A percentile compares a stretch with the other conserved stretches of the same genome.
Evolutionary conservation across 2,113 vertebrate species (phyloP).

Genomic region (Mobula birostris): DNA sequence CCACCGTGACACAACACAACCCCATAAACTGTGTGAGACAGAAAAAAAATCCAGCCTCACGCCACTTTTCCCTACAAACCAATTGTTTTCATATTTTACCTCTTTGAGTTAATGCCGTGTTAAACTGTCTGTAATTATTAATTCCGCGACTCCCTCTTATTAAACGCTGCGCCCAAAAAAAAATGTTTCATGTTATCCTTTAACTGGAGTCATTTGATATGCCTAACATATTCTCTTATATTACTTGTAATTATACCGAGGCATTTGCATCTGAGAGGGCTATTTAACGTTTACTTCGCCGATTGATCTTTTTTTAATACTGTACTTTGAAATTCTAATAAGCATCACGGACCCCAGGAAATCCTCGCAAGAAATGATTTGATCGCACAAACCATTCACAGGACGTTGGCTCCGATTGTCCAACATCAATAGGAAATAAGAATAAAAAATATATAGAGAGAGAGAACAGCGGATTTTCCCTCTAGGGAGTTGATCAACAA

Average conservation of each 20-base stretch:
- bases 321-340: slow-evolving; percentile 33
- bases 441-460: background rate
- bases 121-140: slow-evolving; percentile 53
- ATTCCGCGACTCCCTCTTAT: slow-evolving; percentile 48
- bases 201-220: slow-evolving; percentile 23
- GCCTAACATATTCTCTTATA: background rate
- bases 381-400: slow-evolving; percentile 2
- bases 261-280: slow-evolving; percentile 28
- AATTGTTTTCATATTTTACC: slow-evolving; percentile 63
- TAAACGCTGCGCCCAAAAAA: background rate
- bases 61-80: slow-evolving; percentile 59
- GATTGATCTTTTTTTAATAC: background rate
- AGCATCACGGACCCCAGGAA: background rate
- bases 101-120: slow-evolving; percentile 60
- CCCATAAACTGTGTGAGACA: slow-evolving; percentile 53
- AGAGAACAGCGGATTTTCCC: background rate
- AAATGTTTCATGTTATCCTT: slow-evolving; percentile 32
- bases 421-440: background rate
- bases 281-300: background rate
- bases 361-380: background rate
- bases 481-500: background rate
- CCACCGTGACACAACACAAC: slow-evolving; percentile 57
- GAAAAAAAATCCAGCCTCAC: slow-evolving; percentile 54
- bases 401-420: background rate
- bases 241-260: slow-evolving; percentile 29